Percentiles rank a stretch among this genome's conserved stretches.
Conservation (phyloP, 2,113 vertebrate genomes). For the Marmota flaviventris region DNA sequence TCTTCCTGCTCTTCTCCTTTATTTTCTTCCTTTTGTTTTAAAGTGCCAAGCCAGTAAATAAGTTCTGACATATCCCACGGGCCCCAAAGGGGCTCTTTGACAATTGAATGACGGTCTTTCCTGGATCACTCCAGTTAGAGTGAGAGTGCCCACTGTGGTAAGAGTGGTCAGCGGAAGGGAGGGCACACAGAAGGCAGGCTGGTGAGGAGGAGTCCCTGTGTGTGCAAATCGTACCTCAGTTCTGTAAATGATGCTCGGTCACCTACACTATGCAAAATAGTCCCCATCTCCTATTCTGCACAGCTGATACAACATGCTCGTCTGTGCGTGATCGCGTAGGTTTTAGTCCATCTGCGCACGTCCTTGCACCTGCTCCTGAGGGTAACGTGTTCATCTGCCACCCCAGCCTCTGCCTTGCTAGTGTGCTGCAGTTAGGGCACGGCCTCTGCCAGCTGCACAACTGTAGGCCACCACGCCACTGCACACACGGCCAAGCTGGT, state of each 20-base stretch:
- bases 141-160: rapidly evolving
- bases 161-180: neutral
- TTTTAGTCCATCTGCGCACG: too few species aligned
- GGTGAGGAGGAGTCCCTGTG: too few species aligned
- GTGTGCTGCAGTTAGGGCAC: neutral
- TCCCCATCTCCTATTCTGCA: rapidly evolving
- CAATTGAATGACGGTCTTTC: neutral
- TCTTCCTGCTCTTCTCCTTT: neutral
- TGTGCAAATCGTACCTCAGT: rapidly evolving
- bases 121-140: neutral
- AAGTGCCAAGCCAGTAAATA: neutral
- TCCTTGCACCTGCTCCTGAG: neutral
- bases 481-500: neutral
- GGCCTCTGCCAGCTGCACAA: neutral
- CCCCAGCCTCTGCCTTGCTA: neutral
- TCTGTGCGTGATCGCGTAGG: rapidly evolving
- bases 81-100: neutral
- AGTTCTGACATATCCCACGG: too few species aligned
- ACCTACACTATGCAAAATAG: too few species aligned
- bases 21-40: neutral
- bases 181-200: too few species aligned
- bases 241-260: too few species aligned
- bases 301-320: too few species aligned
- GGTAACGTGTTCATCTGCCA: neutral
- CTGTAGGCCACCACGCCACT: too few species aligned